Conservation (phyloP, 2,888 invertebrate species). For the Oxytorus armatus region DNA sequence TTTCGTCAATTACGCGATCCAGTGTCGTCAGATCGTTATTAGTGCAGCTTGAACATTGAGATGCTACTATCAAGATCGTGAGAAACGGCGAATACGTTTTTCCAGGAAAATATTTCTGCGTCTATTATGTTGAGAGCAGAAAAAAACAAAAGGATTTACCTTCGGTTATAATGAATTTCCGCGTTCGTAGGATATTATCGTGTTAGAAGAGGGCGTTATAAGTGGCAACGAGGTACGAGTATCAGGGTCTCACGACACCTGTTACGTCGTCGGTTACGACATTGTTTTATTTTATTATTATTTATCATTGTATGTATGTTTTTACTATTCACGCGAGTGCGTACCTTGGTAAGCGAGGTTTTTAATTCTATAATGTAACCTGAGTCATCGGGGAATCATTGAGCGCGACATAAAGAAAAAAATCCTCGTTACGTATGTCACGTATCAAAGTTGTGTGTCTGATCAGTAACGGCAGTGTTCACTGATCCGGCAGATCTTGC, state of each 20-base stretch:
- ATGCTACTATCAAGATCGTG: constrained; percentile 18
- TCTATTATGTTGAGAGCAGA: constrained; percentile 24
- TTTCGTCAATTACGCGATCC: background rate
- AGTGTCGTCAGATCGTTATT: background rate
- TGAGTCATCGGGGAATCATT: background rate
- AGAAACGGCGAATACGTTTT: constrained; percentile 11
- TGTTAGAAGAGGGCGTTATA: constrained; percentile 19
- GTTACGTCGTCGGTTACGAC: constrained; percentile 30
- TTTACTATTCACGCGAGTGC: constrained; percentile 5
- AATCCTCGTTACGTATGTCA: background rate
- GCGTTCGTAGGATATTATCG: constrained; percentile 46
- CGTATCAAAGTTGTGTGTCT: constrained; percentile 11
- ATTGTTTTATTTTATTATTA: constrained; percentile 8
- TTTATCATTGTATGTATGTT: background rate
- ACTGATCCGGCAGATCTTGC: background rate
- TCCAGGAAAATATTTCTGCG: constrained; percentile 8
- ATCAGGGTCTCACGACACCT: constrained; percentile 41
- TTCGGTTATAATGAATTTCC: constrained; percentile 22
- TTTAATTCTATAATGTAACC: background rate
- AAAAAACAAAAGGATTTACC: background rate
- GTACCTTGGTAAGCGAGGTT: background rate
- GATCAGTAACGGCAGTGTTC: constrained; percentile 9
- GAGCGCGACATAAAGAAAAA: constrained; percentile 9
- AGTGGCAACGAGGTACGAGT: constrained; percentile 26
- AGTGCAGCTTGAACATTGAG: background rate